phyloP scores from a whole-genome alignment of 2,888 invertebrate species.

The Troides oblongomaculatus region DNA sequence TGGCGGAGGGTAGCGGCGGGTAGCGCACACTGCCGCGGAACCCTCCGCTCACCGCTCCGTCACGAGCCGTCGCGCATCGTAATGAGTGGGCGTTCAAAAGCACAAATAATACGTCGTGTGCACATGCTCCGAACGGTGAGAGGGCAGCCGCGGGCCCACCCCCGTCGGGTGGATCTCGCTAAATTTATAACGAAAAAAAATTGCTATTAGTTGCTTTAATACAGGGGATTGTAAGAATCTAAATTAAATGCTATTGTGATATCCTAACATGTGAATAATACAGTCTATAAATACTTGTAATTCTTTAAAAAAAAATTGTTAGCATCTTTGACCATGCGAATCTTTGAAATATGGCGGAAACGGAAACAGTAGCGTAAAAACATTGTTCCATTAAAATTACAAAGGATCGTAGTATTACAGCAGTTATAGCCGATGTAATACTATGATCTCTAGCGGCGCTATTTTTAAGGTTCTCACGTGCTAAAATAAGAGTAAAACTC shows the following conservation, averaged over 20 bases:
- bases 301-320: too few relatives aligned
- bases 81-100: conserved; percentile 67
- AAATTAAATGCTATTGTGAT: conserved; percentile 18
- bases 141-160: conserved; percentile 50
- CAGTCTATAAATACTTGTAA: too few relatives aligned
- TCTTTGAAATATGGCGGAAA: too few relatives aligned
- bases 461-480: too few relatives aligned
- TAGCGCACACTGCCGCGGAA: conserved; percentile 12
- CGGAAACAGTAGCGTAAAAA: too few relatives aligned
- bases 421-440: too few relatives aligned
- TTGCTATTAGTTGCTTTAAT: conserved; percentile 16
- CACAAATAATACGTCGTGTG: conserved; percentile 69
- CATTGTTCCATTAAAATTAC: too few relatives aligned
- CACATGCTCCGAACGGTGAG: conserved; percentile 52
- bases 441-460: too few relatives aligned
- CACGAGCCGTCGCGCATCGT: conserved; percentile 33
- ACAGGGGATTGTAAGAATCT: conserved; percentile 12
- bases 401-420: too few relatives aligned
- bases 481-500: too few relatives aligned
- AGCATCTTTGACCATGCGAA: too few relatives aligned
- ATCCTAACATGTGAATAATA: too few relatives aligned
- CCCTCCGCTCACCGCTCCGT: conserved; percentile 19
- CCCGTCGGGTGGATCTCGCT: conserved; percentile 41
- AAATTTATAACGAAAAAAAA: conserved; percentile 37
- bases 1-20: neutral